phyloP scores from a whole-genome alignment of 1,140 invertebrate species.

The Sycobia sp. region DNA sequence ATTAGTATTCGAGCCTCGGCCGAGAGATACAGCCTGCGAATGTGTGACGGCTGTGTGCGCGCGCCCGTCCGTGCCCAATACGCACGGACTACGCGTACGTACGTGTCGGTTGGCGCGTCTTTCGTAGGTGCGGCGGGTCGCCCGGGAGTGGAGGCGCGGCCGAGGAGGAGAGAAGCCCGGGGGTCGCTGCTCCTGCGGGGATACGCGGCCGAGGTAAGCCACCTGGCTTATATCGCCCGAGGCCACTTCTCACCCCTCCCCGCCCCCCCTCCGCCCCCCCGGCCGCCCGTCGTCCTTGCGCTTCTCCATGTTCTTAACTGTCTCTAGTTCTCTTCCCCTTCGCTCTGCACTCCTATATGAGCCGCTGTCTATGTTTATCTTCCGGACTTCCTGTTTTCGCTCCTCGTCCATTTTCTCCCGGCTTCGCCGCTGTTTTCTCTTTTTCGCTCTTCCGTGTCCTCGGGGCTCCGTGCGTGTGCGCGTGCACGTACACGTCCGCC shows the following conservation, averaged over 20 bases:
- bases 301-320: too few relatives aligned
- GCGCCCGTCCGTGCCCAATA: neutral
- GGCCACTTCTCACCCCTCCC: slow-evolving; percentile 9
- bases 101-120: neutral
- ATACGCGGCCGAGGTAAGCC: slow-evolving; percentile 7
- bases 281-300: too few relatives aligned
- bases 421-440: neutral
- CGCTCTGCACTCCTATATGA: neutral
- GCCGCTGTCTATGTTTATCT: slow-evolving; percentile 2
- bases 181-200: neutral
- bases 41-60: neutral
- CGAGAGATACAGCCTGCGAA: neutral
- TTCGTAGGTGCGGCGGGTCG: neutral
- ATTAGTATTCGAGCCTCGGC: slow-evolving; percentile 3
- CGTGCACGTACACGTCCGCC: neutral
- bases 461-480: neutral
- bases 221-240: slow-evolving; percentile 7
- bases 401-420: neutral
- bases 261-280: neutral
- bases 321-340: too few relatives aligned
- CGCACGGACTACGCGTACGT: neutral
- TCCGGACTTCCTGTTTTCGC: neutral
- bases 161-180: too few relatives aligned
- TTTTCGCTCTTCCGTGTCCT: neutral
- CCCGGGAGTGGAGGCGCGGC: too few relatives aligned